Evolutionary conservation across 2,797 vertebrate genomes (phyloP).

Genomic region (Acropternis orthonyx): DNA sequence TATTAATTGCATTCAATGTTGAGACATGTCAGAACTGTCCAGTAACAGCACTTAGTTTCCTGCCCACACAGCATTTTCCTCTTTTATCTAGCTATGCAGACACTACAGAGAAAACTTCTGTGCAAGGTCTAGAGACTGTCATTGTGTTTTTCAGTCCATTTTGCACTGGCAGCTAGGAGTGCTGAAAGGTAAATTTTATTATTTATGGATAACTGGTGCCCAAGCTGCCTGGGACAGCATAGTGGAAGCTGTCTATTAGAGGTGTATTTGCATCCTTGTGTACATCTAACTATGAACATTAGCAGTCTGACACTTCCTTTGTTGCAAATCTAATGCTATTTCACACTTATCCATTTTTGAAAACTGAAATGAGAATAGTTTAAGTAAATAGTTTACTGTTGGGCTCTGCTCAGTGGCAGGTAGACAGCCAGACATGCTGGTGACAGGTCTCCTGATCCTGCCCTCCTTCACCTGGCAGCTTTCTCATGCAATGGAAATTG

Average conservation of each 20-base stretch:
- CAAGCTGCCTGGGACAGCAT: not conserved
- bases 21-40: not conserved
- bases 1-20: not conserved
- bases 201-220: not conserved
- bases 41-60: not conserved
- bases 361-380: slow-evolving; percentile 19
- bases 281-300: not conserved
- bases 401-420: not conserved
- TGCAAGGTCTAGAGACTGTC: not conserved
- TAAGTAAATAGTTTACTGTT: not conserved
- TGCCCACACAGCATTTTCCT: not conserved
- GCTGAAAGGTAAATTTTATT: not conserved
- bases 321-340: not conserved
- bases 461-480: not conserved
- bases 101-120: not conserved
- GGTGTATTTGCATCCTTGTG: not conserved
- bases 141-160: not conserved
- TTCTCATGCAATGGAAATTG: not conserved
- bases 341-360: slow-evolving; percentile 43
- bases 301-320: slow-evolving; percentile 15
- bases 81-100: not conserved
- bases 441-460: not conserved
- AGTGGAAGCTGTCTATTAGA: not conserved
- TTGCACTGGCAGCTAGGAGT: not conserved
- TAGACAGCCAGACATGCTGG: not conserved